Base-by-base conservation (phyloP, 2,113 vertebrate species). In the Catharus bicknelli region DNA sequence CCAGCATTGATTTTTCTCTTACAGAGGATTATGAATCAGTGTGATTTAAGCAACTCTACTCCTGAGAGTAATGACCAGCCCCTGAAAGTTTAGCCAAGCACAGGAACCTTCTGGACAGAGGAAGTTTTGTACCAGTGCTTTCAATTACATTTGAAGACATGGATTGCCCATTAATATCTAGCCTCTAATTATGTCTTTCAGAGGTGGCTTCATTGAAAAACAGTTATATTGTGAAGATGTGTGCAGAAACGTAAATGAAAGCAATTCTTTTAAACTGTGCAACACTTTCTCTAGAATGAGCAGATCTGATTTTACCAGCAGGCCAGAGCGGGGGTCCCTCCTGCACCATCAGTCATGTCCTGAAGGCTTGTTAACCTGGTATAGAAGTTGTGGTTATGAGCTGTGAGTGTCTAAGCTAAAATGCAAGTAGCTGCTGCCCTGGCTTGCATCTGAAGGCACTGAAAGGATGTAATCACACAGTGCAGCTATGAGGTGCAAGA, bases 1-100 rank as follows among this genome's bases (percentile, higher is more conserved):
- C 36, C 68, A 68, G 45, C 57, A 95, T 95, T 83, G 95, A 94
- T 96, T 95, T 90, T 96, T 86, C 64, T 93, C 68, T 78, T 63
- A 30, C 51, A 72, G 29, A 88, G 72, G 80, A 81, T 70, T 86
- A 88, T 84, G 73, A 86, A 93, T 86, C 76, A 55, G 74, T 0
- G 0, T 86, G 69, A 92, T 90, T 95, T 86, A 95, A 92, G 45
- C 50, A 88, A 83, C 34, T 34, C 34, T 54, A 47, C 32, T 26
- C 45, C 47, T 45, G 15, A 83, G 68, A 88, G 53, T 70, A 84
- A 90, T 64, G 83, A 74, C 40, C 68, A 82, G 27, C 19, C n/a
- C 55, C 80, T 64, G 86, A 53, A 92, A 90, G 36, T 86, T 93
- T 81, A 86, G 57, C 64, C 57, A 90, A 83, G 69, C 53, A 21